Evolutionary conservation across 2,113 vertebrate genomes (phyloP), one percentile per base, ranked within the genome.

Genomic region (Gobio gobio): DNA sequence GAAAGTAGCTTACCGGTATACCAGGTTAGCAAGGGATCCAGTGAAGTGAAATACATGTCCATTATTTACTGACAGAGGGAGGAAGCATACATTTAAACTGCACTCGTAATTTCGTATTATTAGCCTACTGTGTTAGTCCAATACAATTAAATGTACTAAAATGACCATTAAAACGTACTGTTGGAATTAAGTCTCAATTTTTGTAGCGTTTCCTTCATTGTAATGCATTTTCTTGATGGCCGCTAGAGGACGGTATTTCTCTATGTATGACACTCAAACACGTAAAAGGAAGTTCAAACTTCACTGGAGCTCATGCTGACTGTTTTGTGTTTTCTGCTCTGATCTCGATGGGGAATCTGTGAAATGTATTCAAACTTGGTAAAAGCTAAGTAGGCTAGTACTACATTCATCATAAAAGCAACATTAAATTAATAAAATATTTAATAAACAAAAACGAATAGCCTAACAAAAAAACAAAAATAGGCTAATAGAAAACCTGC

Each of bases 1-100:
- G 2, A 78, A 78, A 13, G 51, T 36, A 33, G 13, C n/a, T 43
- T 14, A n/a, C n/a, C n/a, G n/a, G n/a, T n/a, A 58, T 78, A 18
- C 16, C 36, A 63, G 56, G 9, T 29, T 2, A 63, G 7, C 58
- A 47, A 26, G n/a, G n/a, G 77, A 63, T 79, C 40, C 58, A 63
- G 0, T 79, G n/a, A 79, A 63, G 40, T 22, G 68, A n/a, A 78
- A 78, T 78, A 51, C 29, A 79, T 22, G 59, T 79, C 49, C n/a
- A 47, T 51, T 75, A 29, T 29, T 29, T 29, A 76, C 22, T 29
- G 22, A 84, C 56, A 56, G 70, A 64, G 22, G 18, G 7, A 40
- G 6, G 10, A 61, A 29, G 14, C n/a, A 2, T 2, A 43, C 20
- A 4, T 43, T 70, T 29, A 64, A 33, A 66, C 3, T 33, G 14